Evolutionary conservation across 2,888 invertebrate species (phyloP).

Genomic region (Galeruca laticollis): DNA sequence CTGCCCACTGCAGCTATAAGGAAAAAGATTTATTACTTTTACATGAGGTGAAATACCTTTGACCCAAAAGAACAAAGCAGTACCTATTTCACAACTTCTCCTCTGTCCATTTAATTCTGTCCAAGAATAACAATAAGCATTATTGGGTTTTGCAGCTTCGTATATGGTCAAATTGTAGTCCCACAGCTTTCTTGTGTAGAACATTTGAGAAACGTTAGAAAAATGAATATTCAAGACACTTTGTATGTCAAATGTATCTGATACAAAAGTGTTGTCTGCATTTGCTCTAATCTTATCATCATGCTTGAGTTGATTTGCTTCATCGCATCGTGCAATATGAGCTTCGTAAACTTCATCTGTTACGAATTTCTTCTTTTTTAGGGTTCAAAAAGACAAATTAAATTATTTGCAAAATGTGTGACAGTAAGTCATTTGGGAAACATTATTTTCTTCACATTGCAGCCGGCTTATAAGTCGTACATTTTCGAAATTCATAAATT

Average conservation of each 20-base stretch:
- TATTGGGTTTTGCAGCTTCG: not conserved
- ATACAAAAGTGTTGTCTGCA: too few species aligned
- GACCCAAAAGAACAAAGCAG: not conserved
- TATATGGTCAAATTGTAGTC: not conserved
- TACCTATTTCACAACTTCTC: not conserved
- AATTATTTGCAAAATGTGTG: conserved; percentile 34
- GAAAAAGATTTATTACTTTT: conserved; percentile 12
- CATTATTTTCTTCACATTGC: not conserved
- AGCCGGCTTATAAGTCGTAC: not conserved
- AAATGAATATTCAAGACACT: conserved; percentile 53
- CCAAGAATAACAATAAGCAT: not conserved
- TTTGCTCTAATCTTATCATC: conserved; percentile 47
- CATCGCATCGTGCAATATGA: conserved; percentile 46
- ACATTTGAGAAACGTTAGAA: conserved; percentile 52
- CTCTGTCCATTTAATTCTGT: not conserved
- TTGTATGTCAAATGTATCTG: conserved; percentile 56
- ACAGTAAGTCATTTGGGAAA: conserved; percentile 41
- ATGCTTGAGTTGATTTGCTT: conserved; percentile 38
- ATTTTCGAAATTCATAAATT: not conserved
- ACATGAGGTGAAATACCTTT: not conserved
- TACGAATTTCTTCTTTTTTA: too few species aligned
- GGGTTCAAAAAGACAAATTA: conserved; percentile 45
- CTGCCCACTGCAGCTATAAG: conserved; percentile 46
- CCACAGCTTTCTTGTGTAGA: conserved; percentile 47
- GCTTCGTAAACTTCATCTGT: too few species aligned